Evolutionary conservation across 1,140 invertebrate species (phyloP).

Genomic region (Calephelis virginiensis): DNA sequence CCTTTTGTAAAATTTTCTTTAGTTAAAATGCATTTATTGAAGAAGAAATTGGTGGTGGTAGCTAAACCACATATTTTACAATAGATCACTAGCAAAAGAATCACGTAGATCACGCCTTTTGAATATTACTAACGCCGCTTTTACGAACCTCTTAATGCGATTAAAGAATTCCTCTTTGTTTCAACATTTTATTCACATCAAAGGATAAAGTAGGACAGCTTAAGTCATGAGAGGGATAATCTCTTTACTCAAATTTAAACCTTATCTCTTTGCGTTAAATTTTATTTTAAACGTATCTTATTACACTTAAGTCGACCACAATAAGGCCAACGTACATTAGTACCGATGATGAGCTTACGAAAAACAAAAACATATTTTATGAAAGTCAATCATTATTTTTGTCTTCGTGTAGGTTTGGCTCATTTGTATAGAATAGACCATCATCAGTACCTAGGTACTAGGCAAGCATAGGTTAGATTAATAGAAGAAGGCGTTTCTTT

Average conservation of each 20-base stretch:
- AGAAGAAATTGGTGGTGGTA: too few species aligned
- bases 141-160: constrained; percentile 5
- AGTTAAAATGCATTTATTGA: too few species aligned
- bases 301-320: not conserved
- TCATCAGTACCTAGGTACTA: too few species aligned
- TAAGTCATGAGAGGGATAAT: not conserved
- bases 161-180: constrained; percentile 14
- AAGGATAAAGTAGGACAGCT: constrained; percentile 11
- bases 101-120: too few species aligned
- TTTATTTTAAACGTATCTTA: not conserved
- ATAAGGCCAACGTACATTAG: constrained; percentile 1
- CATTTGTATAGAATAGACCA: too few species aligned
- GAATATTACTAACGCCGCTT: not conserved
- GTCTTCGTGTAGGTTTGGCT: too few species aligned
- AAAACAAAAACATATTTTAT: not conserved
- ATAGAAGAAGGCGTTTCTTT: too few species aligned
- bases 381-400: not conserved
- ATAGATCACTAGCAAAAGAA: too few species aligned
- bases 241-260: not conserved
- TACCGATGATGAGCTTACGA: not conserved
- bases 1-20: too few species aligned
- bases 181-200: constrained; percentile 9
- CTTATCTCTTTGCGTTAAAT: not conserved
- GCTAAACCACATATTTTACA: too few species aligned
- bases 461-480: too few species aligned